A percentile compares a stretch with the other conserved stretches of the same genome.
Conservation (phyloP, 2,888 invertebrate species). For the Pasiphila rectangulata region DNA sequence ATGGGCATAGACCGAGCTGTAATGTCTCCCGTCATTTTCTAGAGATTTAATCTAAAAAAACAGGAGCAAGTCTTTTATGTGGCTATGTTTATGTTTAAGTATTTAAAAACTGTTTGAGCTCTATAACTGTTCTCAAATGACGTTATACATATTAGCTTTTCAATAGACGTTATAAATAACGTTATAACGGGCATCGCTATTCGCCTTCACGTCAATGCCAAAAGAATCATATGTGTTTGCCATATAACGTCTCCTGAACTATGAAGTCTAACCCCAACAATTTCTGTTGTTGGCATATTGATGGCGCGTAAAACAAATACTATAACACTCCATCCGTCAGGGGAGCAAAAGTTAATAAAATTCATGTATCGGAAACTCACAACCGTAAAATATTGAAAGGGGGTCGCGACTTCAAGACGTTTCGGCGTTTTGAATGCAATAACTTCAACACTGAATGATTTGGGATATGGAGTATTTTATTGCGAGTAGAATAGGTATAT, state of each 20-base stretch:
- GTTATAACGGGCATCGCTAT: too few species aligned
- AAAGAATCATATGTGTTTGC: background rate
- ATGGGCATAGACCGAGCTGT: too few species aligned
- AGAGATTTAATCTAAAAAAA: too few species aligned
- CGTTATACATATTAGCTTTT: too few species aligned
- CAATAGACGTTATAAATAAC: too few species aligned
- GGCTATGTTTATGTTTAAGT: too few species aligned
- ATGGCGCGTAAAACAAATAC: constrained; percentile 78
- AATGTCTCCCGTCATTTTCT: too few species aligned
- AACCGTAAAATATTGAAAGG: constrained; percentile 73
- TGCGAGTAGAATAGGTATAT: background rate
- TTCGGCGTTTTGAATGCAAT: constrained; percentile 39
- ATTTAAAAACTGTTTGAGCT: too few species aligned
- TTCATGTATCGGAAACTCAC: constrained; percentile 81
- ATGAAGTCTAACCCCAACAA: constrained; percentile 48
- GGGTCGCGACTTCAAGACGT: constrained; percentile 46
- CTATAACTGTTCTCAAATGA: too few species aligned
- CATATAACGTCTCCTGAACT: constrained; percentile 2
- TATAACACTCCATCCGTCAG: constrained; percentile 67
- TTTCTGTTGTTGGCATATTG: constrained; percentile 59
- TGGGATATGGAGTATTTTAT: constrained; percentile 2
- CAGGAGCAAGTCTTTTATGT: too few species aligned
- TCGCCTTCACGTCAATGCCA: background rate
- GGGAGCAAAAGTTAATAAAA: constrained; percentile 77
- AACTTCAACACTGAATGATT: constrained; percentile 13